Percentiles rank a stretch among this genome's conserved stretches.
Conservation (phyloP, 2,113 vertebrate genomes). For the Charina bottae region DNA sequence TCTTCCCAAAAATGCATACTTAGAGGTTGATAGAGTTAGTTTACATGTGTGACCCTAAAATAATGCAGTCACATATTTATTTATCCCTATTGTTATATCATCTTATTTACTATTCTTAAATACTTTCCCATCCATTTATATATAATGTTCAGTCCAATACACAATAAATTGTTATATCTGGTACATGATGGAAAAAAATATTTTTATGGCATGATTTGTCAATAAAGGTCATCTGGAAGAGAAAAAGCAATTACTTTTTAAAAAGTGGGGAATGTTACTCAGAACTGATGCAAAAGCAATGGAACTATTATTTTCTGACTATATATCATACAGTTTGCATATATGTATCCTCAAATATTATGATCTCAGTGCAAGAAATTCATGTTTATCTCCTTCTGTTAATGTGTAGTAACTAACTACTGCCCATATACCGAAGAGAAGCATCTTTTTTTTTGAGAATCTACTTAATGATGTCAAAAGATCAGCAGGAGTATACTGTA, state of each 20-base stretch:
- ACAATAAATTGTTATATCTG: constrained; percentile 34
- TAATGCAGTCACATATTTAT: constrained; percentile 5
- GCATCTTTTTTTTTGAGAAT: neutral
- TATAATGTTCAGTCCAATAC: constrained; percentile 18
- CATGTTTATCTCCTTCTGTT: neutral
- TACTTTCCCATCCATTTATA: constrained; percentile 32
- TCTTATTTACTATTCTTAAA: constrained; percentile 17
- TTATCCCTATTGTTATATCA: neutral
- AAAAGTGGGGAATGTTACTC: neutral
- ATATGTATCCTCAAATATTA: neutral
- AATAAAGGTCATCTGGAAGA: constrained; percentile 16
- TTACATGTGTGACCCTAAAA: neutral
- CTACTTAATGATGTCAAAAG: neutral
- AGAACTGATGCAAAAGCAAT: neutral
- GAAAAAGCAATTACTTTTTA: neutral
- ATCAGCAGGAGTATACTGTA: neutral
- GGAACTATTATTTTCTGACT: neutral
- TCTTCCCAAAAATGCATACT: neutral
- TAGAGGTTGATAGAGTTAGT: neutral
- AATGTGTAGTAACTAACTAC: neutral
- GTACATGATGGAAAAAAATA: constrained; percentile 29
- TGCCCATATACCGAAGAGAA: neutral
- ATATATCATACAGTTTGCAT: neutral
- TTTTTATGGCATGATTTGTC: constrained; percentile 23
- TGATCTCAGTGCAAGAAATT: neutral